phyloP scores from a whole-genome alignment of 1,140 invertebrate species.

The Lamellibrachia luymesi region DNA sequence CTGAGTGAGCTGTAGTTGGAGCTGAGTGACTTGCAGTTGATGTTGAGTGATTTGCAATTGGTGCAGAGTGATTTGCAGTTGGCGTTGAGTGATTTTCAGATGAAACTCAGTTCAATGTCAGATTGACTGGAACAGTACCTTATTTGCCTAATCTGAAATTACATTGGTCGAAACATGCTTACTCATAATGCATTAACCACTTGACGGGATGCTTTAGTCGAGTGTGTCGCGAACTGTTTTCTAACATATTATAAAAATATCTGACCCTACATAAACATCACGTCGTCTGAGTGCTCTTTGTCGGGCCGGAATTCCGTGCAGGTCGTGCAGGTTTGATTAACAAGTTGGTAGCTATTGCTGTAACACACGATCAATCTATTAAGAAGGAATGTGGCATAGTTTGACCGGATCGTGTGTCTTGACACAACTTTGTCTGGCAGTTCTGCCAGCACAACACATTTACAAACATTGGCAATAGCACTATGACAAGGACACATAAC shows the following conservation, averaged over 20 bases:
- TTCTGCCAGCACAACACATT: not conserved
- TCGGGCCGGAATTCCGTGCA: not conserved
- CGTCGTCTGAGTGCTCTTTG: not conserved
- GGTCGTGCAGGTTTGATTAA: not conserved
- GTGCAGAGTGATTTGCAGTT: too few species aligned
- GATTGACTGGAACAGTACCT: too few species aligned
- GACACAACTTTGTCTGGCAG: not conserved
- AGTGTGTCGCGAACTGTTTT: not conserved
- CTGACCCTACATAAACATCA: not conserved
- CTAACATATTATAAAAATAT: not conserved
- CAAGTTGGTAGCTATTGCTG: not conserved
- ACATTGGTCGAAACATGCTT: not conserved
- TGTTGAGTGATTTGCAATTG: too few species aligned
- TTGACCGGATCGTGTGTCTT: not conserved
- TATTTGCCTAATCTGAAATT: too few species aligned
- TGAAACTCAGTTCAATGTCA: too few species aligned
- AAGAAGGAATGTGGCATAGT: not conserved
- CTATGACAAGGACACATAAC: not conserved
- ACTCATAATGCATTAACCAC: not conserved
- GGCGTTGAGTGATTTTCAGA: too few species aligned
- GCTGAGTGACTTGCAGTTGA: too few species aligned
- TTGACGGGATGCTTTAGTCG: not conserved
- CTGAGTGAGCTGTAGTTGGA: too few species aligned
- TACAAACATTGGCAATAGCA: not conserved
- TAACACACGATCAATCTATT: not conserved